These are phyloP conservation scores for Paratilapia polleni DNA, from an alignment of 2,113 vertebrate species.

Conservation along the genomic window DNA sequence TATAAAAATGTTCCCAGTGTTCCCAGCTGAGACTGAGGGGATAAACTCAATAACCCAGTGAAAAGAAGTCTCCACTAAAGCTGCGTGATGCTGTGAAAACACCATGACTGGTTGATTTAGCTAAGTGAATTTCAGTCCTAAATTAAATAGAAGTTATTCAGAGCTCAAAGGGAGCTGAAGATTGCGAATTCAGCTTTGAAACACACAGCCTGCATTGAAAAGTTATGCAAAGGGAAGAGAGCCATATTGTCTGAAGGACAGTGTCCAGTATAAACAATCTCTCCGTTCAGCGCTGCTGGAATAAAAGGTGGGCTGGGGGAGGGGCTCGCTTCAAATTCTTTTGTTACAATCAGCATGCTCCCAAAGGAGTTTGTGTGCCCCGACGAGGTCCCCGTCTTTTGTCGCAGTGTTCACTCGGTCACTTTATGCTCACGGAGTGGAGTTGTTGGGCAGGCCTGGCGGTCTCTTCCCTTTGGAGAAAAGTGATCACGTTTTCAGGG, in stretches of 20 bases:
- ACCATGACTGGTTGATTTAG: slow-evolving; percentile 29
- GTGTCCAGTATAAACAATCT: slow-evolving; percentile 58
- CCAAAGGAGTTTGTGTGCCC: slow-evolving; percentile 17
- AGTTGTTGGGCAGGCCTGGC: background rate
- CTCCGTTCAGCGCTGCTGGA: slow-evolving; percentile 45
- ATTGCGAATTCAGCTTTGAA: slow-evolving; percentile 16
- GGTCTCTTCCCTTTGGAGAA: background rate
- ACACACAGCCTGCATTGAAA: slow-evolving; percentile 43
- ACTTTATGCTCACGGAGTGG: slow-evolving; percentile 13
- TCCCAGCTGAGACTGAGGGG: background rate
- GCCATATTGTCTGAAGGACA: slow-evolving; percentile 34
- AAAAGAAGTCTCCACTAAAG: slow-evolving; percentile 20
- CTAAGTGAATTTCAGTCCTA: slow-evolving; percentile 43
- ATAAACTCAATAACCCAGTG: slow-evolving; percentile 37
- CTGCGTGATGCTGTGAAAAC: slow-evolving; percentile 47
- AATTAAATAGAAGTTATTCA: slow-evolving; percentile 49
- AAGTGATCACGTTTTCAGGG: background rate
- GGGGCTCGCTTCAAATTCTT: slow-evolving; percentile 36
- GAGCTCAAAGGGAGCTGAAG: slow-evolving; percentile 15
- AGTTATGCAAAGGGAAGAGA: slow-evolving; percentile 35
- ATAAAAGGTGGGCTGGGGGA: slow-evolving; percentile 49
- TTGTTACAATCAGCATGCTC: slow-evolving; percentile 44
- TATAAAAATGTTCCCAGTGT: slow-evolving; percentile 25
- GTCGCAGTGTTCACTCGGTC: slow-evolving; percentile 32
- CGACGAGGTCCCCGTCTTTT: background rate